Base-by-base conservation (phyloP, 2,113 vertebrate genomes). In the Microtus oregoni region DNA sequence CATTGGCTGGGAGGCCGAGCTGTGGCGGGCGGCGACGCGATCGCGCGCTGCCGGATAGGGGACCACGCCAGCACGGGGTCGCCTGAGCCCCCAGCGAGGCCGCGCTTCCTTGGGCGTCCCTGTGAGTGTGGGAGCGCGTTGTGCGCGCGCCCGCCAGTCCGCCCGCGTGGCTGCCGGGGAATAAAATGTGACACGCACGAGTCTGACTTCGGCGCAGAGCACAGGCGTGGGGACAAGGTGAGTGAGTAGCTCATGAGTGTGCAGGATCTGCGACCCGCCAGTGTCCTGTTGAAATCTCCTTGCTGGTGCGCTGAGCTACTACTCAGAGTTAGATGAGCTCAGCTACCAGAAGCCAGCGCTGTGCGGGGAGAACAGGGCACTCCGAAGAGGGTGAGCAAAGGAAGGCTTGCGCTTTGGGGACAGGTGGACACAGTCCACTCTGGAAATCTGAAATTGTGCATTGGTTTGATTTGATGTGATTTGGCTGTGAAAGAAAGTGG, bases 101-200 rank as follows among this genome's bases (percentile, higher is more conserved):
- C 41, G 61, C 15, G 82, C 77, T 94, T 94, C 52, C 7, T 65
- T 38, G 14, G 95, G 86, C 58, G 38, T n/a, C 73, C 9, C 52
- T 7, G 95, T 8, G 91, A 75, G 87, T 68, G 94, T 94, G 91
- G 91, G 86, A 92, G 97, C 87, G 86, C 81, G 52, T 78, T 73
- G 95, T 78, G 95, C 93, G 97, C 95, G 96, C 91, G 28, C 97
- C 92, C 96, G 94, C 97, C 94, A 19, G 79, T 73, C 92, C 96
- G 94, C 97, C 94, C 32, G 81, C 81, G 94, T 55, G 24, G 93
- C 94, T 91, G 73, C 94, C 1, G 3, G 95, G n/a, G 91, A 75
- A 75, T 65, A 86, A 94, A 92, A 96, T 93, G 97, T 97, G 95
- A 96, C 95, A 89, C 86, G 58, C 91, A 24, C 61, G 61, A 2